phyloP scores from a whole-genome alignment of 2,888 invertebrate genomes.

The Drosophila yooni region DNA sequence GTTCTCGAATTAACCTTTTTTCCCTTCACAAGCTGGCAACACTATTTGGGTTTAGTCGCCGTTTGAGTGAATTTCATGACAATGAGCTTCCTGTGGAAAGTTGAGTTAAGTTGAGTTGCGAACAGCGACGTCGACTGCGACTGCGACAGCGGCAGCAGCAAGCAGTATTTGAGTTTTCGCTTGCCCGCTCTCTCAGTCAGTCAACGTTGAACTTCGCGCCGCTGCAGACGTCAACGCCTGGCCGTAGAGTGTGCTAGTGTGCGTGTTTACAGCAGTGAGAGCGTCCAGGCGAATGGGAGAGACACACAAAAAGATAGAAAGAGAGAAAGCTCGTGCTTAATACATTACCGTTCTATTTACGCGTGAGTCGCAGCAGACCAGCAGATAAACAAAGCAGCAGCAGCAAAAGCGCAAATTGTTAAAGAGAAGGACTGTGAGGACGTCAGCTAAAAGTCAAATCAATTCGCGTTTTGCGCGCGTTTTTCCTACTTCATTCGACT shows the following conservation, averaged over 20 bases:
- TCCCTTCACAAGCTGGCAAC: not conserved
- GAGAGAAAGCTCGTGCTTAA: slow-evolving; percentile 24
- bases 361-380: slow-evolving; percentile 55
- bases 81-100: slow-evolving; percentile 40
- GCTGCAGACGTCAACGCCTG: slow-evolving; percentile 59
- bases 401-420: slow-evolving; percentile 56
- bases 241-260: slow-evolving; percentile 13
- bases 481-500: slow-evolving; percentile 11
- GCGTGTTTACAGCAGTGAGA: slow-evolving; percentile 2
- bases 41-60: slow-evolving; percentile 7
- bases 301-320: slow-evolving; percentile 7
- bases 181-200: slow-evolving; percentile 48
- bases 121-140: slow-evolving; percentile 38
- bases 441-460: slow-evolving; percentile 26
- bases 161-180: slow-evolving; percentile 36
- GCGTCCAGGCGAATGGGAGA: not conserved
- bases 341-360: slow-evolving; percentile 33
- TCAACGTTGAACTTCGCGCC: slow-evolving; percentile 75
- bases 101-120: slow-evolving; percentile 48
- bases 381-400: slow-evolving; percentile 70
- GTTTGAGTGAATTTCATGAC: slow-evolving; percentile 56
- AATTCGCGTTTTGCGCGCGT: slow-evolving; percentile 39
- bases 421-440: slow-evolving; percentile 13
- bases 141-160: slow-evolving; percentile 25
- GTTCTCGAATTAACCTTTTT: not conserved